Conservation (phyloP, 2,888 invertebrate genomes). For the Embidobia sp. region DNA sequence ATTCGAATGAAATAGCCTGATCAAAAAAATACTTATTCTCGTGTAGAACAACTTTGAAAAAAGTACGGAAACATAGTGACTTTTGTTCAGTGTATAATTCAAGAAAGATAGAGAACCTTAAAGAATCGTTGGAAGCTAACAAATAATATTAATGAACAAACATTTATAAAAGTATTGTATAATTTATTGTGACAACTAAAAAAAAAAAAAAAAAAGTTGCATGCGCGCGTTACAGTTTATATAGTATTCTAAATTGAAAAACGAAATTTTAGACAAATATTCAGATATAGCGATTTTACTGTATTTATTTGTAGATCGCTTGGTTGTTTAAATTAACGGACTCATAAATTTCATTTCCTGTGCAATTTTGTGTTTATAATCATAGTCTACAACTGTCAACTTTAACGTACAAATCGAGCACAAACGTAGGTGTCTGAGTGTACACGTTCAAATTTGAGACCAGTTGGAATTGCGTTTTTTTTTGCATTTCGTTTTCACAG, state of each 20-base stretch:
- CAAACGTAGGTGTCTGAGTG: slow-evolving; percentile 40
- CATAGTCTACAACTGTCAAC: slow-evolving; percentile 47
- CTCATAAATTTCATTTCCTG: not conserved
- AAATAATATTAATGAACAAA: too few species aligned
- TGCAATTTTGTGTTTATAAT: slow-evolving; percentile 21
- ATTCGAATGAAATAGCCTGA: slow-evolving; percentile 15
- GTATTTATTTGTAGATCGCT: slow-evolving; percentile 23
- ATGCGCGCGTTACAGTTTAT: slow-evolving; percentile 19
- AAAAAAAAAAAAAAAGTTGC: slow-evolving; percentile 19
- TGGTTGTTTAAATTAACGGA: not conserved
- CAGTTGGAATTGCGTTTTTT: slow-evolving; percentile 37
- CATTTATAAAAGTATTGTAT: slow-evolving; percentile 25
- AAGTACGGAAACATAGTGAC: slow-evolving; percentile 21
- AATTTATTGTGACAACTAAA: slow-evolving; percentile 19
- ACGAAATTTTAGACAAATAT: too few species aligned
- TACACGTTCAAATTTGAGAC: slow-evolving; percentile 43
- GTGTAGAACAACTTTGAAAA: not conserved
- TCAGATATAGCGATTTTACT: slow-evolving; percentile 6
- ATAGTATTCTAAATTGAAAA: too few species aligned
- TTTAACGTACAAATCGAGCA: slow-evolving; percentile 37
- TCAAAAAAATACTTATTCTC: slow-evolving; percentile 1
- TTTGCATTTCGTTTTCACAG: too few species aligned
- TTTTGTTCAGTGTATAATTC: slow-evolving; percentile 27
- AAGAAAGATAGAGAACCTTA: slow-evolving; percentile 6
- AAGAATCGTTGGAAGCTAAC: slow-evolving; percentile 2